These are phyloP conservation scores for Pseudochromis fuscus DNA, from an alignment of 2,797 vertebrate genomes.

Conservation along the genomic window DNA sequence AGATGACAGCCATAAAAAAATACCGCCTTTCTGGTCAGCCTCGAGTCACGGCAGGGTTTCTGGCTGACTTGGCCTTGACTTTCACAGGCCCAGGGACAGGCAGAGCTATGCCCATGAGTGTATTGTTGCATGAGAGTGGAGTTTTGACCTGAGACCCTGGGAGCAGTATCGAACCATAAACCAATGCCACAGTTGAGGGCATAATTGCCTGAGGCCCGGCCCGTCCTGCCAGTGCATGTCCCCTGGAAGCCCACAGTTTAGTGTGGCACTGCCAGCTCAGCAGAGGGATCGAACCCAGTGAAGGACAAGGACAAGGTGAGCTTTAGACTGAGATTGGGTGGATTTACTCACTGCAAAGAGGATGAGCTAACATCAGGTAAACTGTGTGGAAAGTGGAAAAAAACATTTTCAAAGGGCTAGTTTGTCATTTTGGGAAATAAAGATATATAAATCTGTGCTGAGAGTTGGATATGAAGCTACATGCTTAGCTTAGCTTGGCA, in stretches of 20 bases:
- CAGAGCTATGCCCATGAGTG: slow-evolving; percentile 51
- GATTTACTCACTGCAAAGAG: slow-evolving; percentile 25
- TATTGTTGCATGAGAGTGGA: slow-evolving; percentile 55
- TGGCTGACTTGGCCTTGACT: slow-evolving; percentile 64
- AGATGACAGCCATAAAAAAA: slow-evolving; percentile 61
- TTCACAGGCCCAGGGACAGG: slow-evolving; percentile 50
- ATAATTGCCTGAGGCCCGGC: slow-evolving; percentile 36
- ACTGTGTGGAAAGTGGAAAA: background rate
- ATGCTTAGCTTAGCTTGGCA: background rate
- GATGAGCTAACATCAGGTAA: background rate
- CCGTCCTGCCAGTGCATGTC: slow-evolving; percentile 48
- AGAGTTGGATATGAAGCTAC: background rate
- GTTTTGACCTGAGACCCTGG: slow-evolving; percentile 57
- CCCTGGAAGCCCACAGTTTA: slow-evolving; percentile 39
- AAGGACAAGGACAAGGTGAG: slow-evolving; percentile 61
- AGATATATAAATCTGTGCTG: background rate
- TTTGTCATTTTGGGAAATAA: background rate
- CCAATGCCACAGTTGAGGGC: slow-evolving; percentile 53
- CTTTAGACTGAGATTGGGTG: background rate
- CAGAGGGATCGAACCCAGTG: slow-evolving; percentile 45
- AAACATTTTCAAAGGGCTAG: background rate
- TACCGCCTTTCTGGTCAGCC: slow-evolving; percentile 44
- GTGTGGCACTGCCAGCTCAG: slow-evolving; percentile 56
- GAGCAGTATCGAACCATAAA: slow-evolving; percentile 63
- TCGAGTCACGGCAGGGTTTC: slow-evolving; percentile 58